Evolutionary conservation across 2,797 vertebrate species (phyloP).

Genomic region (Dendrocincla tyrannina): DNA sequence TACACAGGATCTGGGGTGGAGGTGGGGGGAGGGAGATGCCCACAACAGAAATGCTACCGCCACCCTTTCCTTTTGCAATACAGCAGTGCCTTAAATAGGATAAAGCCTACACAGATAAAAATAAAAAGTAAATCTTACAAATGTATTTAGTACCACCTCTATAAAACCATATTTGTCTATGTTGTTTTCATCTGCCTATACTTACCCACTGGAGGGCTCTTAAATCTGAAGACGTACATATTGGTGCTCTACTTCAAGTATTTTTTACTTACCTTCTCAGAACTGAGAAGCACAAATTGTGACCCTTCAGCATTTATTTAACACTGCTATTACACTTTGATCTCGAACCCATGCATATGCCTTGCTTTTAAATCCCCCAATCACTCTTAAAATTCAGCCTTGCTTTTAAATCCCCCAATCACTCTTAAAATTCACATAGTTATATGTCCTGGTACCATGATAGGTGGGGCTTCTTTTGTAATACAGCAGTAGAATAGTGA

Average conservation of each 20-base stretch:
- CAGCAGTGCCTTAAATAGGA: background rate
- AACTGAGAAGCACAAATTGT: background rate
- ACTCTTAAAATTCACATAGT: background rate
- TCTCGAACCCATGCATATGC: rapidly evolving
- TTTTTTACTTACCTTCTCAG: background rate
- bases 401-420: background rate
- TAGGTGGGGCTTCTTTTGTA: background rate
- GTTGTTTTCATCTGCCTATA: background rate
- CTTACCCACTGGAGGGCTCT: constrained; percentile 9
- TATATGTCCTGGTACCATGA: background rate
- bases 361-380: background rate
- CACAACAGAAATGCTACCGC: background rate
- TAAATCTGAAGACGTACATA: background rate
- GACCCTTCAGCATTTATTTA: background rate
- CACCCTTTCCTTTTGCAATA: background rate
- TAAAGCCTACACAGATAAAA: background rate
- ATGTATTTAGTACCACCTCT: background rate
- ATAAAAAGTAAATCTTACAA: background rate
- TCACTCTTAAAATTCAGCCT: background rate
- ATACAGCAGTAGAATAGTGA: background rate
- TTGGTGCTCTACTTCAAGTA: background rate
- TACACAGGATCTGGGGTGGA: background rate
- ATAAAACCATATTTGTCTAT: background rate
- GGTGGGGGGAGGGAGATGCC: background rate
- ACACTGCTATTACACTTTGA: background rate